These are phyloP conservation scores for Xylocampa areola DNA, from an alignment of 2,888 invertebrate species.

Conservation along the genomic window DNA sequence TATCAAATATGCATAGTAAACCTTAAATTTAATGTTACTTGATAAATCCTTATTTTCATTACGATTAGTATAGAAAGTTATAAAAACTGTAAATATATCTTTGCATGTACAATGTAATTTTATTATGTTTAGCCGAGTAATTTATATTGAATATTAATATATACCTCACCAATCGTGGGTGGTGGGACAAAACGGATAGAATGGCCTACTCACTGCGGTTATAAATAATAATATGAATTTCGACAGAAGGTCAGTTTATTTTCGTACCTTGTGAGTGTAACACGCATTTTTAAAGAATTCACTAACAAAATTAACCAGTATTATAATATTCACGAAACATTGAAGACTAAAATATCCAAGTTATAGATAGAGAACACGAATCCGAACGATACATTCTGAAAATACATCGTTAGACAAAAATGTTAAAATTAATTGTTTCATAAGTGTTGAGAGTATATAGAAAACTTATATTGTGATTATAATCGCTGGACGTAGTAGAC, in stretches of 20 bases:
- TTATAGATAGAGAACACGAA: constrained; percentile 22
- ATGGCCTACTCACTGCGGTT: constrained; percentile 69
- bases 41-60: constrained; percentile 72
- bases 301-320: constrained; percentile 74
- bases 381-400: constrained; percentile 21
- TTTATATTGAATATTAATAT: constrained; percentile 65
- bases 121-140: constrained; percentile 68
- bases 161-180: constrained; percentile 64
- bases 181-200: constrained; percentile 58
- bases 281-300: constrained; percentile 62
- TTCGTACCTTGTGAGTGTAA: constrained; percentile 65
- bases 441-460: constrained; percentile 53
- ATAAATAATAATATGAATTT: constrained; percentile 42
- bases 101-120: constrained; percentile 74
- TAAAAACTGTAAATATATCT: constrained; percentile 76
- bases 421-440: constrained; percentile 45
- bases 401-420: constrained; percentile 15
- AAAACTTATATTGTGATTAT: constrained; percentile 52
- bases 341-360: constrained; percentile 36
- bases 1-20: constrained; percentile 75
- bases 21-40: constrained; percentile 72
- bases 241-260: constrained; percentile 65
- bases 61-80: constrained; percentile 64
- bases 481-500: constrained; percentile 47
- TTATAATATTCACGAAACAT: constrained; percentile 59